Evolutionary conservation across 2,797 vertebrate species (phyloP), one percentile per base, ranked within the genome.

Genomic region (Emys orbicularis): DNA sequence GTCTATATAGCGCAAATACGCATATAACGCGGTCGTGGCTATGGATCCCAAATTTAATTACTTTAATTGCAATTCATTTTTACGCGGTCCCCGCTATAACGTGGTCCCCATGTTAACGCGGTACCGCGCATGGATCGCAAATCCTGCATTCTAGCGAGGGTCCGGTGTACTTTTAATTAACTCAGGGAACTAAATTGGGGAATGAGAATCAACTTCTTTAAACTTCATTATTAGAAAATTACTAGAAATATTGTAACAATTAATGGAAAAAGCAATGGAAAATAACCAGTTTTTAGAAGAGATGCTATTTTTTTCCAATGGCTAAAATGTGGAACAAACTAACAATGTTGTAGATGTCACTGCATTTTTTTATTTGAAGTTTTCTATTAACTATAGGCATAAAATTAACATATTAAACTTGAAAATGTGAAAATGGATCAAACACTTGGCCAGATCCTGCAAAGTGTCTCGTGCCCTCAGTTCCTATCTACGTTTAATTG

Each of bases 341-440:
- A 23, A 59, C 57, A n/a, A 23, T 41, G 8, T 21, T 72, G 65
- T 72, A 72, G 18, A 72, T 23, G 2, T 37, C n/a, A 41, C n/a
- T 37, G 65, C 18, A 21, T n/a, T 72, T 72, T 34, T 21, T 68
- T 9, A 1, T 2, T 0, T 76, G 34, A 12, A 25, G 7, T 68
- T 93, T 92, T 81, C 1, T 7, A 65, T 6, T 50, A 91, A 34
- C 53, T 44, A 37, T 13, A 90, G 11, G 4, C 82, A 52, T 84
- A 94, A 87, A 86, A 84, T 81, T 77, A 91, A 19, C 11, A 91
- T 27, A 74, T 59, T 91, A 84, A 90, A 61, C 9, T 50, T 92
- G 79, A 65, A 31, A 61, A 23, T 59, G 87, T 92, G 89, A 5
- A 80, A 68, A 56, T 94, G 37, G 68, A 41, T 92, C 86, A 88